Percentiles rank a stretch among this genome's conserved stretches.
phyloP scores from a whole-genome alignment of 2,888 invertebrate genomes.

The Sarcophaga caerulescens region DNA sequence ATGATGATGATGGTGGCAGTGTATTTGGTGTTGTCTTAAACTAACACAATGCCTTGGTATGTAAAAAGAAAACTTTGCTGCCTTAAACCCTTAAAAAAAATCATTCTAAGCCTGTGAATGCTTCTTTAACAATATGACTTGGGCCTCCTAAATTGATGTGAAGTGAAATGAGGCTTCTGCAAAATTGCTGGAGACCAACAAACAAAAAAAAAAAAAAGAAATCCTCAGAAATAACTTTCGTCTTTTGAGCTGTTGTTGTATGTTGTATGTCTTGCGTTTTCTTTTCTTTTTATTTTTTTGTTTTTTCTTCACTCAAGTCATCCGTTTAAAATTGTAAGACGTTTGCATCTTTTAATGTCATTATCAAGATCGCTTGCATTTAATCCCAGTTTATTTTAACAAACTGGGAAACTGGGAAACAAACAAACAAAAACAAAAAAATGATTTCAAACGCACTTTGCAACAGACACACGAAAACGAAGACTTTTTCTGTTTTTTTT shows the following conservation, averaged over 20 bases:
- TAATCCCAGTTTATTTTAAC: slow-evolving; percentile 75
- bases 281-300: slow-evolving; percentile 22
- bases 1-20: slow-evolving; percentile 12
- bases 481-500: no score
- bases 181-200: slow-evolving; percentile 48
- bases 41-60: slow-evolving; percentile 62
- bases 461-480: neutral
- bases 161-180: slow-evolving; percentile 68
- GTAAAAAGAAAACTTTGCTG: slow-evolving; percentile 26
- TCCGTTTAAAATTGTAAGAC: slow-evolving; percentile 72
- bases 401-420: slow-evolving; percentile 75
- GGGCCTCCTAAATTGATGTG: slow-evolving; percentile 62
- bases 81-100: slow-evolving; percentile 3
- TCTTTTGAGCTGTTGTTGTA: neutral
- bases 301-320: slow-evolving; percentile 58
- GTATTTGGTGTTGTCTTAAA: slow-evolving; percentile 40
- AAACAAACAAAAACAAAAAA: slow-evolving; percentile 70
- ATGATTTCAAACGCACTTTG: slow-evolving; percentile 48
- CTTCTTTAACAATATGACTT: neutral
- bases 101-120: slow-evolving; percentile 47
- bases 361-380: slow-evolving; percentile 80
- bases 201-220: neutral
- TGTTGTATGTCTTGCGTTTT: slow-evolving; percentile 39
- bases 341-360: slow-evolving; percentile 77
- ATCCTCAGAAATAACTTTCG: neutral